Conservation (phyloP, 2,113 vertebrate species). For the Pyrgilauda ruficollis region DNA sequence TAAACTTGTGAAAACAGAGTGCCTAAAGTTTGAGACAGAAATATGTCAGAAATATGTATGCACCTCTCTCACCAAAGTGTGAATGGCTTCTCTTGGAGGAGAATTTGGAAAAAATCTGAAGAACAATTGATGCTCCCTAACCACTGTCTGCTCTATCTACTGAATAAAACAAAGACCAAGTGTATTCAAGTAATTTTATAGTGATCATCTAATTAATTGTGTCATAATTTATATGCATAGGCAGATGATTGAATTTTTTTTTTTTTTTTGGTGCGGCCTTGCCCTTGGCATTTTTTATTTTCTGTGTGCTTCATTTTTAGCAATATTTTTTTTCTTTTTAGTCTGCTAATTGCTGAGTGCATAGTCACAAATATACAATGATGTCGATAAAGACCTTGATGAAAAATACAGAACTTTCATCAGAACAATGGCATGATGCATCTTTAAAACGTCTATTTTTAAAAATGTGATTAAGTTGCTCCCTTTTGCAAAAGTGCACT, state of each 20-base stretch:
- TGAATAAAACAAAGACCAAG: background rate
- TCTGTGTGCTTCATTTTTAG: background rate
- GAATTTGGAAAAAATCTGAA: background rate
- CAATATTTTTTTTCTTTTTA: background rate
- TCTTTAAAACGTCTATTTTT: slow-evolving; percentile 19
- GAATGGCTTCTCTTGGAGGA: background rate
- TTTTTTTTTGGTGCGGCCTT: background rate
- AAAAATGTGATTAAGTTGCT: slow-evolving; percentile 19
- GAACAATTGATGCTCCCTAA: background rate
- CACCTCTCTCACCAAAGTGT: background rate
- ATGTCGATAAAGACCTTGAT: background rate
- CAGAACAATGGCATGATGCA: background rate
- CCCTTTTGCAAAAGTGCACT: slow-evolving; percentile 73
- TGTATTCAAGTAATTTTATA: background rate
- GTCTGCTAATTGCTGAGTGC: slow-evolving; percentile 49
- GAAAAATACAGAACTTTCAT: background rate
- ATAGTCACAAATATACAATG: background rate
- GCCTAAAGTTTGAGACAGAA: background rate
- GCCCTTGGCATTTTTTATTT: background rate
- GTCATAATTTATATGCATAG: background rate
- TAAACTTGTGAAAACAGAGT: background rate
- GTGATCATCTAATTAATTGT: background rate
- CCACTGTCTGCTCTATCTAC: background rate
- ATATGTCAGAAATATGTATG: background rate
- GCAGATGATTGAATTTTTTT: background rate